A percentile compares a stretch with the other conserved stretches of the same genome.
Conservation (phyloP, 2,888 invertebrate species). For the Dichetophora obliterata region DNA sequence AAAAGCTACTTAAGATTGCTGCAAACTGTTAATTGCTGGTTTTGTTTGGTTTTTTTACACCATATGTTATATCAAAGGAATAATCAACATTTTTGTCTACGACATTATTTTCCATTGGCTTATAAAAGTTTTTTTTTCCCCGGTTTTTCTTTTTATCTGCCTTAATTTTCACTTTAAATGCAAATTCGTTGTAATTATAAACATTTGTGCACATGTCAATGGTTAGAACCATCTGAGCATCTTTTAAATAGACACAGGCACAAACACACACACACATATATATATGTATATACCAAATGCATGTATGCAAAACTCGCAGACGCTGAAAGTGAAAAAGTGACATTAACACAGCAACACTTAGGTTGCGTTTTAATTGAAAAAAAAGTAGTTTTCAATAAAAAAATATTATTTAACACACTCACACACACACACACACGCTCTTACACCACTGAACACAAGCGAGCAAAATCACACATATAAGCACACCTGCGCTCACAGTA, state of each 20-base stretch:
- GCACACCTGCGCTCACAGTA: background rate
- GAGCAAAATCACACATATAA: no score
- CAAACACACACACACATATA: background rate
- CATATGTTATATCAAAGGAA: no score
- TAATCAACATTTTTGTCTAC: no score
- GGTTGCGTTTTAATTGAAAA: background rate
- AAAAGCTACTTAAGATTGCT: no score
- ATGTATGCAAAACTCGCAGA: background rate
- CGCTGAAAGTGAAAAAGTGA: background rate
- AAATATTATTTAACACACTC: background rate
- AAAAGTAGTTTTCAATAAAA: background rate
- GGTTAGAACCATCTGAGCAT: background rate
- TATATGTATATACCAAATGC: no score
- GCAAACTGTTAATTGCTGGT: no score
- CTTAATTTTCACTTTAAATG: slow-evolving; percentile 35
- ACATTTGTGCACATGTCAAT: slow-evolving; percentile 18
- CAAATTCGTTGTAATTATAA: slow-evolving; percentile 30
- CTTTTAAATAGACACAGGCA: no score
- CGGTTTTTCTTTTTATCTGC: background rate
- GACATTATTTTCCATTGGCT: no score
- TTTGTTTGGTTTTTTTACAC: no score
- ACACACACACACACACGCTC: background rate
- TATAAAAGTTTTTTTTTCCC: background rate
- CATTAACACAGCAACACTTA: no score
- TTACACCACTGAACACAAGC: no score